Base-by-base conservation (phyloP, 2,113 vertebrate species). In the Irena cyanogastra region DNA sequence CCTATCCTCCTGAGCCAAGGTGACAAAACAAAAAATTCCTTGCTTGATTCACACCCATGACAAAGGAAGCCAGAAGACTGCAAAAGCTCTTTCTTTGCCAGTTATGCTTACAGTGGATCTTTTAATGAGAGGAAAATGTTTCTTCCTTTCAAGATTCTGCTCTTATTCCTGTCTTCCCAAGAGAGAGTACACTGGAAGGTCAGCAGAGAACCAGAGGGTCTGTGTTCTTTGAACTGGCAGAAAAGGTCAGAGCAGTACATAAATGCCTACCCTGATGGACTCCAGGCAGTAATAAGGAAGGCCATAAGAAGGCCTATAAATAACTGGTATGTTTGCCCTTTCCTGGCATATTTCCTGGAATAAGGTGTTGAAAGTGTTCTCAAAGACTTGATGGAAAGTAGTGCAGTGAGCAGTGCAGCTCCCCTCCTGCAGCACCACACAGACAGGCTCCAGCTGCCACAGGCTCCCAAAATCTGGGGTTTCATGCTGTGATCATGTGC, bases 241-340 rank as follows among this genome's bases (percentile, higher is more conserved):
- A 56, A 95, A 90, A 94, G 95, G 94, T 96, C 93, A 95, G 33
- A 88, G 52, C 44, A 88, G 63, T 90, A 63, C 79, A 88, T 87
- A 93, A 95, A 86, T 42, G 59, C 79, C 68, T 88, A 52, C 33
- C 35, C 59, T 88, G 87, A 88, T 59, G 50, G 84, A 93, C 79
- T 86, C 79, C 75, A 74, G 63, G 76, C 68, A 90, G 82, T 88
- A 95, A 85, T 87, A 83, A 90, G 76, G 70, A 74, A 42, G 85
- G 56, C 87, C 90, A 60, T 75, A 83, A 90, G 85, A 74, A 74
- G 11, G 12, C 78, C 57, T 74, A 83, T 94, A 95, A 95, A 92
- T 88, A 94, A 91, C 30, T 70, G 61, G 27, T 45, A 3, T 87
- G 74, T 88, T 93, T 92, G 66, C 50, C 91, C 37, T 94, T 90